A percentile compares a stretch with the other conserved stretches of the same genome.
Conservation (phyloP, 2,888 invertebrate species). For the Zygaena filipendulae region DNA sequence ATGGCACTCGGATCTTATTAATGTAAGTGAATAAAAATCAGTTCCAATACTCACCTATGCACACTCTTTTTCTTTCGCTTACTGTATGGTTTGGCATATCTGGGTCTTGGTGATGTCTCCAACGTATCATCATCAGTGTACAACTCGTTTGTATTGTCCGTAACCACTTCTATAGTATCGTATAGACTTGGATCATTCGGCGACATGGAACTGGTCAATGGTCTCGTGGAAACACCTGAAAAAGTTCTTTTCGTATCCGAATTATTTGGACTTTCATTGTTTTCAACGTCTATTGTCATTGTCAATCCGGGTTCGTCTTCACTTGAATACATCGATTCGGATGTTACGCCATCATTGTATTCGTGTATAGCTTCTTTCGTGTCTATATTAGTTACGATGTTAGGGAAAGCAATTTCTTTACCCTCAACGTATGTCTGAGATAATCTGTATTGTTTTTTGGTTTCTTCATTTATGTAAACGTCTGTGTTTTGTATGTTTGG, state of each 20-base stretch:
- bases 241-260: slow-evolving; percentile 31
- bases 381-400: slow-evolving; percentile 26
- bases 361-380: slow-evolving; percentile 20
- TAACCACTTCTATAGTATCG: too few species aligned
- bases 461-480: slow-evolving; percentile 52
- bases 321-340: slow-evolving; percentile 39
- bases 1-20: too few species aligned
- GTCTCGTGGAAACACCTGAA: slow-evolving; percentile 37
- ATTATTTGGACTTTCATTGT: slow-evolving; percentile 28
- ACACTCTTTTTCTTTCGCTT: slow-evolving; percentile 34
- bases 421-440: slow-evolving; percentile 59
- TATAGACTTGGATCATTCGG: slow-evolving; percentile 27
- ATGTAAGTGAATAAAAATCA: too few species aligned
- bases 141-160: slow-evolving; percentile 31
- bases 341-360: slow-evolving; percentile 25
- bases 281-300: slow-evolving; percentile 51
- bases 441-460: slow-evolving; percentile 51
- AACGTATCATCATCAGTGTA: slow-evolving; percentile 27
- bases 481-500: slow-evolving; percentile 45
- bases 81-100: slow-evolving; percentile 40
- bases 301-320: slow-evolving; percentile 47
- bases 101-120: slow-evolving; percentile 23
- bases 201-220: slow-evolving; percentile 27
- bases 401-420: slow-evolving; percentile 45
- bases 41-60: slow-evolving; percentile 44